Evolutionary conservation across 2,888 invertebrate species (phyloP).

Genomic region (Epistrophe grossulariae): DNA sequence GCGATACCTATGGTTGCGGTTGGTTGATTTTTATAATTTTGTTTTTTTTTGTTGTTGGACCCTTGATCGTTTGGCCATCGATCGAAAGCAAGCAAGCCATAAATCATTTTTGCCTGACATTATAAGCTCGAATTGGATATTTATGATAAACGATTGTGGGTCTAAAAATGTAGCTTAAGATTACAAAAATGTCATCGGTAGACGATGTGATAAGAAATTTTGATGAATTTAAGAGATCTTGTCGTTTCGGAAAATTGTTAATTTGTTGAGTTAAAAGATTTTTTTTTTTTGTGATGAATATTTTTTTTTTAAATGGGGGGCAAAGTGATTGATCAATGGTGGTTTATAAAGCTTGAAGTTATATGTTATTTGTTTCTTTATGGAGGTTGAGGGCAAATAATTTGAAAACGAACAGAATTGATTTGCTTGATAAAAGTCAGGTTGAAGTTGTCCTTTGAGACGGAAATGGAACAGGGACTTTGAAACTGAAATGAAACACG

Average conservation of each 20-base stretch:
- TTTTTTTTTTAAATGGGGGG: not conserved
- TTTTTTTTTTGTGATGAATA: not conserved
- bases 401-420: too few species aligned
- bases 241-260: slow-evolving; percentile 34
- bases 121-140: slow-evolving; percentile 33
- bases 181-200: slow-evolving; percentile 21
- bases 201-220: slow-evolving; percentile 30
- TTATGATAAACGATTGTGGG: slow-evolving; percentile 31
- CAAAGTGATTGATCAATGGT: not conserved
- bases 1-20: slow-evolving; percentile 11
- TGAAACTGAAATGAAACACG: too few species aligned
- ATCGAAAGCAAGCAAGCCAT: not conserved
- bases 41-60: not conserved
- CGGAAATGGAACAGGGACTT: too few species aligned
- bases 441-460: too few species aligned
- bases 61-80: slow-evolving; percentile 35
- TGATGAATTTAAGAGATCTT: slow-evolving; percentile 31
- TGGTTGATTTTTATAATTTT: not conserved
- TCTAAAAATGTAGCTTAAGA: slow-evolving; percentile 12
- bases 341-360: not conserved
- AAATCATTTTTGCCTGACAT: slow-evolving; percentile 29
- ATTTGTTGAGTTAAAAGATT: slow-evolving; percentile 3
- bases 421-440: too few species aligned
- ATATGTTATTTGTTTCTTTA: too few species aligned
- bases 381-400: too few species aligned